Conservation (phyloP, 1,140 invertebrate species). For the Matsumurasca onukii region DNA sequence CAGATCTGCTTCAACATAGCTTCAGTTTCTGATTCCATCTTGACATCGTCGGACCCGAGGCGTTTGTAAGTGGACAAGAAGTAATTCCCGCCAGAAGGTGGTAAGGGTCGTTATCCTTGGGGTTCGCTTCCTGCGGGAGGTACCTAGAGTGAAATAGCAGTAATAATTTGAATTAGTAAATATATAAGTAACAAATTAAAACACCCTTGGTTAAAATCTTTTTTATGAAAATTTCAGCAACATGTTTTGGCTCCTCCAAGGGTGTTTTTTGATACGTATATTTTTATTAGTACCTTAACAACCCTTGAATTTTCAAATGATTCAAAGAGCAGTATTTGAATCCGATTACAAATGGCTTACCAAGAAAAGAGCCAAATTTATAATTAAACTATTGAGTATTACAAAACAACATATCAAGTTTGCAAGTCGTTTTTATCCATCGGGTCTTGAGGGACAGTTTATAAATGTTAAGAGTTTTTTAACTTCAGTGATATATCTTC, state of each 20-base stretch:
- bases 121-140: neutral
- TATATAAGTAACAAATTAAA: neutral
- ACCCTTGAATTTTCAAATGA: neutral
- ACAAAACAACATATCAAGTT: too few relatives aligned
- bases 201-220: neutral
- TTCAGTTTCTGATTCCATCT: neutral
- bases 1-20: neutral
- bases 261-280: neutral
- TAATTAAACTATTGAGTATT: too few relatives aligned
- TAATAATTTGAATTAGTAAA: neutral
- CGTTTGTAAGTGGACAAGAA: conserved; percentile 2
- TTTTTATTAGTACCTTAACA: neutral
- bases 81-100: neutral
- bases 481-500: too few relatives aligned
- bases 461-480: too few relatives aligned
- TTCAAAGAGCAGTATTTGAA: too few relatives aligned
- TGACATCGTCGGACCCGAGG: neutral
- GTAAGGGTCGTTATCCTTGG: conserved; percentile 4
- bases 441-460: too few relatives aligned
- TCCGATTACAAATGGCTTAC: too few relatives aligned
- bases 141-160: neutral
- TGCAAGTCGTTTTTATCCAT: too few relatives aligned
- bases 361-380: too few relatives aligned
- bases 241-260: neutral
- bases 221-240: neutral